These are phyloP conservation scores for Ophthalmolycus amberensis DNA, from an alignment of 2,113 vertebrate genomes.

Conservation along the genomic window DNA sequence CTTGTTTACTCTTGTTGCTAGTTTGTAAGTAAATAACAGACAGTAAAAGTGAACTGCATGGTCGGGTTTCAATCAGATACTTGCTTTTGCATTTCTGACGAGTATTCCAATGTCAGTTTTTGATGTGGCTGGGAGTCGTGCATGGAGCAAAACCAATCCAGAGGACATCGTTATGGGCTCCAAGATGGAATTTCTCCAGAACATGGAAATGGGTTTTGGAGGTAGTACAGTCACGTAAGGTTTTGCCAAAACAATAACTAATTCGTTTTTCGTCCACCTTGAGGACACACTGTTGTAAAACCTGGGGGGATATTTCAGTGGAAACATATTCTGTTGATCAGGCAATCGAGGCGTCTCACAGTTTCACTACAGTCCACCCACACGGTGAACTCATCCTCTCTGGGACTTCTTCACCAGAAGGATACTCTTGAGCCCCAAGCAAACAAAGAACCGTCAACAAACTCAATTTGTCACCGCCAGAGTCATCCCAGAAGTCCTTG, in stretches of 20 bases:
- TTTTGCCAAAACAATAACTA: slow-evolving; percentile 27
- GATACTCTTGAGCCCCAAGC: slow-evolving; percentile 46
- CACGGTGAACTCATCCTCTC: slow-evolving; percentile 47
- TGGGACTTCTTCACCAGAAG: slow-evolving; percentile 31
- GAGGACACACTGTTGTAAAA: slow-evolving; percentile 15
- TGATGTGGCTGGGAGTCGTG: slow-evolving; percentile 31
- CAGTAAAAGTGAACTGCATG: slow-evolving; percentile 48
- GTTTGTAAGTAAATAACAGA: slow-evolving; percentile 58
- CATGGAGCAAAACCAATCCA: slow-evolving; percentile 29
- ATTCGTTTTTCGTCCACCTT: slow-evolving; percentile 23
- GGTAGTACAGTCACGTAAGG: background rate
- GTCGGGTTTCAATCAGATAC: slow-evolving; percentile 36
- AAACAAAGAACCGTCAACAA: slow-evolving; percentile 57
- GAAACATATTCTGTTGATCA: slow-evolving; percentile 47
- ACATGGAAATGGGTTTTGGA: slow-evolving; percentile 13
- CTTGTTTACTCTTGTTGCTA: slow-evolving; percentile 48
- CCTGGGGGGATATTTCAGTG: slow-evolving; percentile 14
- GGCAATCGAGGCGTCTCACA: background rate
- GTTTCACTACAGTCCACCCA: slow-evolving; percentile 53
- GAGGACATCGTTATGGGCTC: slow-evolving; percentile 18
- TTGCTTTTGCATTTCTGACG: slow-evolving; percentile 11
- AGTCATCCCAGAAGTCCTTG: slow-evolving; percentile 43
- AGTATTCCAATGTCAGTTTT: slow-evolving; percentile 24
- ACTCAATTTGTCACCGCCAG: slow-evolving; percentile 40
- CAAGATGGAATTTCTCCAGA: background rate